Evolutionary conservation across 1,140 invertebrate species (phyloP).

Genomic region (Octopus bimaculoides): DNA sequence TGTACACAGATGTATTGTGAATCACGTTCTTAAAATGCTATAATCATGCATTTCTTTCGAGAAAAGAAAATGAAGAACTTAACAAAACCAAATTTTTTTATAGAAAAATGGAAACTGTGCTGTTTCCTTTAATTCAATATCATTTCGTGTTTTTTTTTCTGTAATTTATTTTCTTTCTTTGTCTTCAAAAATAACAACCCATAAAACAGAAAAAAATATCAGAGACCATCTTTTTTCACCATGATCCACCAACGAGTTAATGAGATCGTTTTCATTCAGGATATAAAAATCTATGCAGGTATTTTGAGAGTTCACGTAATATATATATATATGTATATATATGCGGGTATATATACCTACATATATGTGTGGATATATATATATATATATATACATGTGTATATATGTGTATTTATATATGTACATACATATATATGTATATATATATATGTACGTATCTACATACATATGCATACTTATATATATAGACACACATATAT

Average conservation of each 20-base stretch:
- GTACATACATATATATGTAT: neutral
- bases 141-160: too few species aligned
- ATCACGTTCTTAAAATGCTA: too few species aligned
- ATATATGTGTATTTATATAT: neutral
- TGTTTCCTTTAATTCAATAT: too few species aligned
- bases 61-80: too few species aligned
- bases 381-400: neutral
- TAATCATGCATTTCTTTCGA: too few species aligned
- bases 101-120: too few species aligned
- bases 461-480: neutral
- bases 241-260: neutral
- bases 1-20: too few species aligned
- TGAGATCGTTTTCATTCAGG: too few species aligned
- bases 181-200: neutral
- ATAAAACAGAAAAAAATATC: neutral
- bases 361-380: neutral
- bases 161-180: neutral
- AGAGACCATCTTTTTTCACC: neutral
- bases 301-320: neutral
- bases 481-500: conserved; percentile 1
- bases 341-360: neutral
- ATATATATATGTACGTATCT: neutral
- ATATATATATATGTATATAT: neutral
- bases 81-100: too few species aligned
- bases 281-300: neutral